Percentiles rank a stretch among this genome's conserved stretches.
These are phyloP conservation scores for Arizona elegans DNA, from an alignment of 2,113 vertebrate species.

Conservation along the genomic window DNA sequence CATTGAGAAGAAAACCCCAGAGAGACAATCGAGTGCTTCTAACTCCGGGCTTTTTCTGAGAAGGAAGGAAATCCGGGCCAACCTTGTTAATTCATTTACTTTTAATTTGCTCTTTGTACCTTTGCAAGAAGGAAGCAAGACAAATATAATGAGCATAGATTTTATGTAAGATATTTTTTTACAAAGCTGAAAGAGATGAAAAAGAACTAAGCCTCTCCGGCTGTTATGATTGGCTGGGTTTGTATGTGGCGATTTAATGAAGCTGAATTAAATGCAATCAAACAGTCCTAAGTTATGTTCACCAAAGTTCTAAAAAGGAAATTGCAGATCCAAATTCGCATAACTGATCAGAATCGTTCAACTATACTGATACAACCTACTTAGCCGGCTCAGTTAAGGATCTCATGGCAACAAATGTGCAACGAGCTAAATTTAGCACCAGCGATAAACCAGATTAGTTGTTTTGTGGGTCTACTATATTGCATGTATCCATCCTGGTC, in stretches of 20 bases:
- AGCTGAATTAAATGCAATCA: constrained; percentile 7
- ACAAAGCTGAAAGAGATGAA: background rate
- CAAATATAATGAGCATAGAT: background rate
- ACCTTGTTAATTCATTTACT: background rate
- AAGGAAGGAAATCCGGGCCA: background rate
- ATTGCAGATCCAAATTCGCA: background rate
- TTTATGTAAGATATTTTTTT: background rate
- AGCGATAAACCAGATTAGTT: background rate
- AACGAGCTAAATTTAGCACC: background rate
- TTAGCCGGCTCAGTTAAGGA: background rate
- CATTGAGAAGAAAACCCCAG: background rate
- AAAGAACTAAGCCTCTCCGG: background rate
- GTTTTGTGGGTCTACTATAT: background rate
- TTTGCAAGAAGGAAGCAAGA: background rate
- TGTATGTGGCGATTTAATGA: constrained; percentile 2
- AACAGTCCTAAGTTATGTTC: background rate
- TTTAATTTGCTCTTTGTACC: constrained; percentile 12
- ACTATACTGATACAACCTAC: background rate
- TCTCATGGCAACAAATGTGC: background rate
- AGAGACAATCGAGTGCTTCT: background rate
- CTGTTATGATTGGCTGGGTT: background rate
- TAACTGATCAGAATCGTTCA: background rate
- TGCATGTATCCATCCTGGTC: background rate
- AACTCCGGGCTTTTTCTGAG: background rate
- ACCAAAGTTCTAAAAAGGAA: background rate